Conservation (phyloP, 2,888 invertebrate genomes). For the Drosophila mulleri region DNA sequence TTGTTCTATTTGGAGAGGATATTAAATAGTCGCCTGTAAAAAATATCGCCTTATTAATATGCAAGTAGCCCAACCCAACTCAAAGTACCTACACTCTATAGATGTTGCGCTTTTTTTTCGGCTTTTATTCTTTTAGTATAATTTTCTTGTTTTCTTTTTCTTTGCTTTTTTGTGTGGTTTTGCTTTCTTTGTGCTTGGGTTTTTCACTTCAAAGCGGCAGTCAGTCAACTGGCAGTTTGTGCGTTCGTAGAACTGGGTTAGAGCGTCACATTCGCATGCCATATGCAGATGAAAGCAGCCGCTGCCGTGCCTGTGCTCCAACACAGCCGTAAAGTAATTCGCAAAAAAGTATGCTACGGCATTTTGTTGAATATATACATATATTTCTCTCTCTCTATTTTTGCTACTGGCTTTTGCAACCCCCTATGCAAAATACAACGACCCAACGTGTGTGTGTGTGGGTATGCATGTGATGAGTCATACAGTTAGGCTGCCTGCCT, state of each 20-base stretch:
- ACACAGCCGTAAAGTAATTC: conserved; percentile 36
- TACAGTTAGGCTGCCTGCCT: conserved; percentile 18
- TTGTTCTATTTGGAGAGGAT: not conserved
- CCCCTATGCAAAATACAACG: conserved; percentile 25
- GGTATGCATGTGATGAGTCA: conserved; percentile 42
- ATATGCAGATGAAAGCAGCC: conserved; percentile 52
- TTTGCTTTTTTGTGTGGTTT: conserved; percentile 27
- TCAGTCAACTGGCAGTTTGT: conserved; percentile 28
- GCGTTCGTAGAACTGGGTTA: conserved; percentile 59
- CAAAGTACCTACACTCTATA: not conserved
- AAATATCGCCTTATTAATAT: not conserved
- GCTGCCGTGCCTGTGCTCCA: conserved; percentile 9
- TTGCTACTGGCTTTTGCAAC: conserved; percentile 48
- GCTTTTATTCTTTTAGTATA: conserved; percentile 1
- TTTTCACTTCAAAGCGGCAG: conserved; percentile 40
- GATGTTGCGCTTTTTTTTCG: conserved; percentile 6
- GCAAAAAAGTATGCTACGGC: conserved; percentile 74
- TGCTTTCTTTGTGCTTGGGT: conserved; percentile 30
- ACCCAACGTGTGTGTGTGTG: not conserved
- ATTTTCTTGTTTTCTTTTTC: conserved; percentile 12
- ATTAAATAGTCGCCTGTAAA: not conserved
- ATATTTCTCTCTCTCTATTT: not conserved
- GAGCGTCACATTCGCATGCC: conserved; percentile 37
- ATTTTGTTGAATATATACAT: conserved; percentile 51
- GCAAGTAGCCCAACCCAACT: not conserved